Conservation (phyloP, 2,797 vertebrate species). For the Sitta carolinensis region DNA sequence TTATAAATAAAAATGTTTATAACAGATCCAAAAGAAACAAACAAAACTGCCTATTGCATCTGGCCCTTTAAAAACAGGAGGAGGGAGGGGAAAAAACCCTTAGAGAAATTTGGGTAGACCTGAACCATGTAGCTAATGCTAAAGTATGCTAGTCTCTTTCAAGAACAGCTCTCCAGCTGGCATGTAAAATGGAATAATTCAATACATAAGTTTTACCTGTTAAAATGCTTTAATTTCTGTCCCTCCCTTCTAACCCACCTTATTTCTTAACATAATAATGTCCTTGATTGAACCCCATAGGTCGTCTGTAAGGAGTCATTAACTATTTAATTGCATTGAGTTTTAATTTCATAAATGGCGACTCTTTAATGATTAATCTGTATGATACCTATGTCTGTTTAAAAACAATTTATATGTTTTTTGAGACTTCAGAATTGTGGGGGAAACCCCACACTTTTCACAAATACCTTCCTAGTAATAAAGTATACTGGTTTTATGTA, state of each 20-base stretch:
- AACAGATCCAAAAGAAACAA: background rate
- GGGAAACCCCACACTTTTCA: accelerated
- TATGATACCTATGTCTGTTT: background rate
- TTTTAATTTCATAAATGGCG: constrained; percentile 3
- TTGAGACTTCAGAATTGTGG: background rate
- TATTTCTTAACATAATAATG: background rate
- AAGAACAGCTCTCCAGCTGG: background rate
- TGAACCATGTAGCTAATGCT: background rate
- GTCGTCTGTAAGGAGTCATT: background rate
- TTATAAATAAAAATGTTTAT: constrained; percentile 10
- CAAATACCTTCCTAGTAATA: background rate
- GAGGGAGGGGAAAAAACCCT: accelerated
- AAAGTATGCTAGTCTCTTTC: background rate
- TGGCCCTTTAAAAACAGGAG: background rate
- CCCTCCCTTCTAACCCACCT: background rate
- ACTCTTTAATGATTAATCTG: background rate
- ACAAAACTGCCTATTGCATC: background rate
- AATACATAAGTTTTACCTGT: background rate
- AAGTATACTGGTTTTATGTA: background rate
- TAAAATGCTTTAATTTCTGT: background rate
- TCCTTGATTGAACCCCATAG: background rate
- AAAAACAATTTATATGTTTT: background rate
- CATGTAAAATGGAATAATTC: background rate
- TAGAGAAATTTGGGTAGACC: background rate
- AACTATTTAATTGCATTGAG: background rate